These are phyloP conservation scores for Actinernus sp. DNA, from an alignment of 92 coral and sea anemone species.

Conservation along the genomic window DNA sequence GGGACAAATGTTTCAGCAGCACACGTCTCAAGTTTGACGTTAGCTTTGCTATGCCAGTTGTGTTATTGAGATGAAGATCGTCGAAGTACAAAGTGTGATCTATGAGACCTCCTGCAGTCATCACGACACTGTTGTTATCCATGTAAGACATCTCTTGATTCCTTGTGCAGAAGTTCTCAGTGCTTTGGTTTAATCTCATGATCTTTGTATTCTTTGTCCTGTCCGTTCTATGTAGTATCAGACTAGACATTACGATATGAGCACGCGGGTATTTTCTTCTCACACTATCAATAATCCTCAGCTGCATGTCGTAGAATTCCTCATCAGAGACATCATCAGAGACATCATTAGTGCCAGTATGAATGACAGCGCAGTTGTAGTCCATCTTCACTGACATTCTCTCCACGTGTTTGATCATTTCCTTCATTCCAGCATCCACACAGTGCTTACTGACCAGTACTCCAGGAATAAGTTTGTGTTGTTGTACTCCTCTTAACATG, in stretches of 20 bases:
- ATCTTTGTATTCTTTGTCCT: neutral
- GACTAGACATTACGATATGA: neutral
- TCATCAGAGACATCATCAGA: neutral
- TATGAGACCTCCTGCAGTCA: neutral
- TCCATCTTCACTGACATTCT: neutral
- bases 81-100: neutral
- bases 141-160: neutral
- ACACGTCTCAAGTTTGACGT: neutral
- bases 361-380: neutral
- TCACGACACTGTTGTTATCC: neutral
- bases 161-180: neutral
- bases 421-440: conserved; percentile 4
- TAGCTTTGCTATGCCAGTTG: neutral
- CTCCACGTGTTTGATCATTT: neutral
- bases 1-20: neutral
- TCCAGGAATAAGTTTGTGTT: neutral
- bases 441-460: conserved; percentile 1
- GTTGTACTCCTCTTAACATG: neutral
- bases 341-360: neutral
- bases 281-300: neutral
- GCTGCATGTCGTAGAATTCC: neutral
- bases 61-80: neutral
- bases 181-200: neutral
- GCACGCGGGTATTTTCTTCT: neutral
- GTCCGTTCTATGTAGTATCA: neutral